Conservation (phyloP, 1,140 invertebrate species). For the Lerema accius region DNA sequence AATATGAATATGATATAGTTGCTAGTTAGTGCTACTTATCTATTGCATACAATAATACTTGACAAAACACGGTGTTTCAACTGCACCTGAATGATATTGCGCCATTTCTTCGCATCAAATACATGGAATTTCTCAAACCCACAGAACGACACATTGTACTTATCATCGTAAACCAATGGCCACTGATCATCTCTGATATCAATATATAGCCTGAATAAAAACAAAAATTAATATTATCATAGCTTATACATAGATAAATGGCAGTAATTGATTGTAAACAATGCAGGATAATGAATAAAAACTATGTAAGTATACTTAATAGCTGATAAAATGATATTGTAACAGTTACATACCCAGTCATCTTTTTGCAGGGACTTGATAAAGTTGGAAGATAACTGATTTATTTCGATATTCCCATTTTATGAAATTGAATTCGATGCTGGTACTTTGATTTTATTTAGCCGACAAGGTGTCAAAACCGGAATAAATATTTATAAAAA, state of each 20-base stretch:
- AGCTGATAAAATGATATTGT: not conserved
- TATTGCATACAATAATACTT: too few relatives aligned
- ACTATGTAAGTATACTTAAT: too few relatives aligned
- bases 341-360: slow-evolving; percentile 41
- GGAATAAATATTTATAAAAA: too few relatives aligned
- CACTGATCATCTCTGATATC: slow-evolving; percentile 79
- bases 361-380: slow-evolving; percentile 6
- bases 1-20: too few relatives aligned
- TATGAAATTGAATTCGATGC: slow-evolving; percentile 11
- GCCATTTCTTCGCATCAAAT: slow-evolving; percentile 95
- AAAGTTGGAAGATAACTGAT: not conserved
- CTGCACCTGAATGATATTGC: slow-evolving; percentile 88
- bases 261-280: too few relatives aligned
- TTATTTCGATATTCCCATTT: slow-evolving; percentile 12
- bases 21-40: too few relatives aligned
- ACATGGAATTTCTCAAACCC: slow-evolving; percentile 93
- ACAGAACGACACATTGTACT: slow-evolving; percentile 92
- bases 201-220: slow-evolving; percentile 66
- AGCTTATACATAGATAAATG: too few relatives aligned
- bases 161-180: slow-evolving; percentile 90
- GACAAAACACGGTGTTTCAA: not conserved
- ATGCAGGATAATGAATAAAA: too few relatives aligned
- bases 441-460: slow-evolving; percentile 19
- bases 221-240: not conserved
- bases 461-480: slow-evolving; percentile 4